These are phyloP conservation scores for Acrobeloides nanus DNA, from an alignment of 2,888 invertebrate genomes.

Conservation along the genomic window DNA sequence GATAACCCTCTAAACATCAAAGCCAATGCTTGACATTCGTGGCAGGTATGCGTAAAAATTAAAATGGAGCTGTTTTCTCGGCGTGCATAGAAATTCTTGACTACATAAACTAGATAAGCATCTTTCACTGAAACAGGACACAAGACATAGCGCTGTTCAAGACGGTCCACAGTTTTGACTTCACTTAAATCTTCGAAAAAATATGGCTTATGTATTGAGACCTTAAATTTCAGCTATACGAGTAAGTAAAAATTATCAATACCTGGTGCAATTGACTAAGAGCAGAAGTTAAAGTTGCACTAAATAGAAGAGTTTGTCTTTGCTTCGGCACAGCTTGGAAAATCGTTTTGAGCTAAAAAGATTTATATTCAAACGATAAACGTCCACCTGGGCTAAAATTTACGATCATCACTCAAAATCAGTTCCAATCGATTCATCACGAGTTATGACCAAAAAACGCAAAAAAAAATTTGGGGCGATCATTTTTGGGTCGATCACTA, in stretches of 20 bases:
- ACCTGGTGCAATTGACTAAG: constrained; percentile 66
- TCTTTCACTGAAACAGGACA: constrained; percentile 77
- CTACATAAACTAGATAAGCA: constrained; percentile 42
- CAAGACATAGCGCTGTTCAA: constrained; percentile 76
- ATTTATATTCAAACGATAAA: background rate
- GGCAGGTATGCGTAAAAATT: constrained; percentile 86
- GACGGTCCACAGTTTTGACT: constrained; percentile 65
- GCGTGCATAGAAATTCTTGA: constrained; percentile 65
- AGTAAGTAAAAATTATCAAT: background rate
- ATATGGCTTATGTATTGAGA: constrained; percentile 55
- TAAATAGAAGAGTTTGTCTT: constrained; percentile 59
- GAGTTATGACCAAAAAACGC: too few species aligned
- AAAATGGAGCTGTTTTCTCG: constrained; percentile 76
- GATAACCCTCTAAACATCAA: constrained; percentile 50
- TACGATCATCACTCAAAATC: too few species aligned
- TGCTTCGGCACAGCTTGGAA: constrained; percentile 61
- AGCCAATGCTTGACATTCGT: constrained; percentile 50
- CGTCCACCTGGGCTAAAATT: too few species aligned
- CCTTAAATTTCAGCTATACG: too few species aligned
- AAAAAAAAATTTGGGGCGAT: too few species aligned
- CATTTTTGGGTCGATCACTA: too few species aligned
- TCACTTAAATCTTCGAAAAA: constrained; percentile 61
- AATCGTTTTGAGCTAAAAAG: constrained; percentile 65
- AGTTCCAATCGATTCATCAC: too few species aligned
- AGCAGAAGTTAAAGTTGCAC: constrained; percentile 83